phyloP scores from a whole-genome alignment of 2,888 invertebrate species.

The Cacoxenus indagator region DNA sequence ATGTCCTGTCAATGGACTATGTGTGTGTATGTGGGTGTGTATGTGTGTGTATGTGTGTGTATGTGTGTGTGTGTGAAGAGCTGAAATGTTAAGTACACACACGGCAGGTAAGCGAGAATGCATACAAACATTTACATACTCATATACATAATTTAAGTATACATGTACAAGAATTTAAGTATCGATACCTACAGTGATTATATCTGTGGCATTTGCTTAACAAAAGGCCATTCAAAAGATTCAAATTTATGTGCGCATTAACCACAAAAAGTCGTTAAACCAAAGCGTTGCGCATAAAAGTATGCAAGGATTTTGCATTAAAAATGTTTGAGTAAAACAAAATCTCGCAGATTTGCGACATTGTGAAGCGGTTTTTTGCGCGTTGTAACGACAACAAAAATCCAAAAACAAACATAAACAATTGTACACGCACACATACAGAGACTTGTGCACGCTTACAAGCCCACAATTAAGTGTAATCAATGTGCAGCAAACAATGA shows the following conservation, averaged over 20 bases:
- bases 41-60: not conserved
- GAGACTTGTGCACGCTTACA: not conserved
- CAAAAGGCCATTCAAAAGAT: not conserved
- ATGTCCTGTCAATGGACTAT: not conserved
- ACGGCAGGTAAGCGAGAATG: not conserved
- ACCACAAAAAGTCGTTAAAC: not conserved
- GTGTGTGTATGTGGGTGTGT: not conserved
- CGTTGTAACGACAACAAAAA: not conserved
- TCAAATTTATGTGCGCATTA: not conserved
- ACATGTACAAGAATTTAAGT: no score
- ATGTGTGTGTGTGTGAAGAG: not conserved
- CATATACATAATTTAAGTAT: no score
- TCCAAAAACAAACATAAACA: not conserved
- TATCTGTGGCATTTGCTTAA: no score
- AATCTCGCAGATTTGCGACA: not conserved
- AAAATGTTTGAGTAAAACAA: not conserved
- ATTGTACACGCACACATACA: not conserved
- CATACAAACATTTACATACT: not conserved
- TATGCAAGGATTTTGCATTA: not conserved
- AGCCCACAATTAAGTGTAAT: slow-evolving; percentile 4
- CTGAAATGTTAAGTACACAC: slow-evolving; percentile 22
- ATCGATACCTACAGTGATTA: no score
- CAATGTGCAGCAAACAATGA: slow-evolving; percentile 11
- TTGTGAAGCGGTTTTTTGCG: not conserved
- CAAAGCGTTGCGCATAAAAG: slow-evolving; percentile 41